Evolutionary conservation across 2,113 vertebrate species (phyloP).

Genomic region (Cyanoramphus novaezelandiae): DNA sequence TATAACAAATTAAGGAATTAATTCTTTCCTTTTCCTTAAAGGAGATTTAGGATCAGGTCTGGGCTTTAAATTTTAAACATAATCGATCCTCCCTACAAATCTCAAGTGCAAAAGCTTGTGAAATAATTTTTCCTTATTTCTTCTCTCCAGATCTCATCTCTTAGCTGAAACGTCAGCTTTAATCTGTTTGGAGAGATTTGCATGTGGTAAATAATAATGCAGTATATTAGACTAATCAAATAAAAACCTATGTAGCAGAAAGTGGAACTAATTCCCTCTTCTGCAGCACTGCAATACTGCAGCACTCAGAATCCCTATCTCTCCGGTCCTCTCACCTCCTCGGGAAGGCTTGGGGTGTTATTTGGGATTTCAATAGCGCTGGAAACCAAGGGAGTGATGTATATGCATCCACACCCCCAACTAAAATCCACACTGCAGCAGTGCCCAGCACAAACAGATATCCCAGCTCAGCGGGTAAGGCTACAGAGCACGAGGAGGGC

Average conservation of each 20-base stretch:
- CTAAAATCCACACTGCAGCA: neutral
- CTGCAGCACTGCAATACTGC: neutral
- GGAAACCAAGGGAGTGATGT: neutral
- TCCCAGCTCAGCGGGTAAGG: neutral
- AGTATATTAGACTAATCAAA: conserved; percentile 18
- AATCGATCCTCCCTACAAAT: conserved; percentile 18
- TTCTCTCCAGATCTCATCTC: neutral
- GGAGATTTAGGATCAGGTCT: conserved; percentile 22
- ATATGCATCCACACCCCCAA: neutral
- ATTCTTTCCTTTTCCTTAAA: conserved; percentile 39
- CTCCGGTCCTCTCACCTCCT: neutral
- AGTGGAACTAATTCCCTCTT: neutral
- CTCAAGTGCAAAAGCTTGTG: neutral
- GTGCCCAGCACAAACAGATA: neutral
- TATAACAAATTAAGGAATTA: conserved; percentile 33
- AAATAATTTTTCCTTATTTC: conserved; percentile 23
- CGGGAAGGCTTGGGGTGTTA: neutral
- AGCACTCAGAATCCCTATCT: rapidly evolving
- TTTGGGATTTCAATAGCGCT: neutral
- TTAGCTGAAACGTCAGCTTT: neutral
- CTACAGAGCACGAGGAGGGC: neutral
- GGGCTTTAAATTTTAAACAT: neutral
- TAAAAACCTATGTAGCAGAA: neutral
- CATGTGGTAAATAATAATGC: conserved; percentile 36
- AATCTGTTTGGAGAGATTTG: neutral